These are phyloP conservation scores for Melanophora roralis DNA, from an alignment of 2,888 invertebrate genomes.

Conservation along the genomic window DNA sequence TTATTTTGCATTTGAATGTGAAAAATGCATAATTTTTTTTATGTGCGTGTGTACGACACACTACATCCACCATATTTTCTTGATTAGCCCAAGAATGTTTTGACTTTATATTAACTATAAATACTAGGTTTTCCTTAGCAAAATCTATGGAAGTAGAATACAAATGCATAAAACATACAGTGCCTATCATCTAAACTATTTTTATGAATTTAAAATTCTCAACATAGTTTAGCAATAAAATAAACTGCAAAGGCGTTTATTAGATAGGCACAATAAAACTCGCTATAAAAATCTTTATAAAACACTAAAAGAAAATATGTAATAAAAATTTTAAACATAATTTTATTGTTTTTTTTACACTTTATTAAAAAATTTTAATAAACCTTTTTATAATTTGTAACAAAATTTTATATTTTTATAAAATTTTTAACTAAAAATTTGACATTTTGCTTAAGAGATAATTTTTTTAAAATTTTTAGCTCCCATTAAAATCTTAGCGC, in stretches of 20 bases:
- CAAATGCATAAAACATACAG: not conserved
- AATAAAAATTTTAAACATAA: no score
- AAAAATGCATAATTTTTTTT: conserved; percentile 21
- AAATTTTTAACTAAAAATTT: no score
- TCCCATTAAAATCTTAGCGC: no score
- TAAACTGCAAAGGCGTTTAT: conserved; percentile 7
- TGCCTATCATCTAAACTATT: conserved; percentile 2
- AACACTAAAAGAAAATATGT: not conserved
- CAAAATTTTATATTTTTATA: no score
- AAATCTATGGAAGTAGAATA: no score
- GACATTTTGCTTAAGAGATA: no score
- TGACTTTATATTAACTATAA: conserved; percentile 17
- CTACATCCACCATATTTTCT: conserved; percentile 5
- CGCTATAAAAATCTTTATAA: not conserved
- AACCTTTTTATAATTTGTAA: no score
- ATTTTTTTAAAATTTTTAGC: no score
- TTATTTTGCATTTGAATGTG: conserved; percentile 32
- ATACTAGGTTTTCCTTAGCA: not conserved
- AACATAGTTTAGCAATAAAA: conserved; percentile 11
- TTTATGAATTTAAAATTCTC: conserved; percentile 28
- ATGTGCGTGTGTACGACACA: not conserved
- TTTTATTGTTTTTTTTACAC: no score
- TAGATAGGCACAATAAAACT: not conserved
- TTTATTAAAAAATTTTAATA: no score
- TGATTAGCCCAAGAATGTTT: conserved; percentile 32